These are phyloP conservation scores for Notamacropus eugenii DNA, from an alignment of 2,797 vertebrate genomes.

Conservation along the genomic window DNA sequence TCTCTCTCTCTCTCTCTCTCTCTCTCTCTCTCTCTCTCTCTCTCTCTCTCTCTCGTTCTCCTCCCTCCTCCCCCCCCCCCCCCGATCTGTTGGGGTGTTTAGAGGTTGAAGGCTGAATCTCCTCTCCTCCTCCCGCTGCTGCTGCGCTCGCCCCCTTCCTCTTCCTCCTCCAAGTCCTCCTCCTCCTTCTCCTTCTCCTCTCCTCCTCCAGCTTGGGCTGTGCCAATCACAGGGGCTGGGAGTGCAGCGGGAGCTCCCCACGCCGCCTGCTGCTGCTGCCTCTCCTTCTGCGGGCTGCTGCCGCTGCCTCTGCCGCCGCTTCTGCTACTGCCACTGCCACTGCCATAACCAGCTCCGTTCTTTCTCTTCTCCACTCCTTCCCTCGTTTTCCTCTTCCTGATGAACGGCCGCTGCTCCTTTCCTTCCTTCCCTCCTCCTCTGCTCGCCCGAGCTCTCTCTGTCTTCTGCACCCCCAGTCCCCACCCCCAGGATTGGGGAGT, in stretches of 20 bases:
- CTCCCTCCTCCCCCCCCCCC: not conserved
- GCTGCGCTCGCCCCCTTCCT: constrained; percentile 39
- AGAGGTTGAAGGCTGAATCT: constrained; percentile 59
- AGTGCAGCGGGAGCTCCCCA: constrained; percentile 71
- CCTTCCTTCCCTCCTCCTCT: not conserved
- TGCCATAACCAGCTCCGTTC: constrained; percentile 65
- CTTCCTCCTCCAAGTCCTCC: constrained; percentile 51
- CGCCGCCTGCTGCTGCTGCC: constrained; percentile 72
- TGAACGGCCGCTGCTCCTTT: constrained; percentile 57
- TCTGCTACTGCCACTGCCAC: constrained; percentile 55
- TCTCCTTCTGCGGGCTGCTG: too few relatives aligned
- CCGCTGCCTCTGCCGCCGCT: constrained; percentile 53
- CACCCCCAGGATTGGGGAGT: not conserved
- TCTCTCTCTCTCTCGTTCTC: not conserved
- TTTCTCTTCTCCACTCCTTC: constrained; percentile 31
- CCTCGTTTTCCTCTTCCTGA: not conserved
- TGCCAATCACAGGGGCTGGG: constrained; percentile 81
- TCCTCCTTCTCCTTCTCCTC: constrained; percentile 59
- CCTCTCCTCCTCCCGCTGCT: constrained; percentile 51
- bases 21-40: not conserved
- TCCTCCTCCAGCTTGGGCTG: constrained; percentile 72
- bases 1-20: not conserved
- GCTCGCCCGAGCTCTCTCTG: not conserved
- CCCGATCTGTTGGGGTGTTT: constrained; percentile 40
- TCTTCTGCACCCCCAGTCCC: not conserved